Evolutionary conservation across 35 echinoderm and acorn worm genomes (phyloP).

Genomic region (Apostichopus japonicus): DNA sequence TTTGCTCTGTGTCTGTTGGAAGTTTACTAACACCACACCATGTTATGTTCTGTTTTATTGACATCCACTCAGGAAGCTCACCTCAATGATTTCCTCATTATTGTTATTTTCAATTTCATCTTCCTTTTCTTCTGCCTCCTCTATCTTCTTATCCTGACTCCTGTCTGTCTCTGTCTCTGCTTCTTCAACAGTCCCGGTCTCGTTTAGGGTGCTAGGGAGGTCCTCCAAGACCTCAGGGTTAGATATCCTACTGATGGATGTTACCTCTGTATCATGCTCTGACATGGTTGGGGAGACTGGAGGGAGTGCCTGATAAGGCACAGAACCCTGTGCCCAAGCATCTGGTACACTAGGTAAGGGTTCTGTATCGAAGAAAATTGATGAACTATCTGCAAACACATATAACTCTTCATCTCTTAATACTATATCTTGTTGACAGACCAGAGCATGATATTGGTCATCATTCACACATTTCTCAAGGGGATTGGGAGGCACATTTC

Average conservation of each 20-base stretch:
- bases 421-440: slow-evolving; percentile 81
- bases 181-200: slow-evolving; percentile 55
- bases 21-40: too few relatives aligned
- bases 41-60: too few relatives aligned
- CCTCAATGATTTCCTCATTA: slow-evolving; percentile 21
- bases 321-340: slow-evolving; percentile 98
- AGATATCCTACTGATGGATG: slow-evolving; percentile 74
- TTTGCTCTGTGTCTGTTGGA: too few relatives aligned
- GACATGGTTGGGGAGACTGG: slow-evolving; percentile 72
- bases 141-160: slow-evolving; percentile 46
- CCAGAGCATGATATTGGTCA: slow-evolving; percentile 21
- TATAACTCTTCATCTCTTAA: not conserved
- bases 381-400: slow-evolving; percentile 22
- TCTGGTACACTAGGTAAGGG: slow-evolving; percentile 81
- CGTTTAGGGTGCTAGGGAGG: slow-evolving; percentile 68
- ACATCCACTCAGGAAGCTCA: not conserved
- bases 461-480: too few relatives aligned
- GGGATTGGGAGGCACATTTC: too few relatives aligned
- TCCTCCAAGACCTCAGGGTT: slow-evolving; percentile 82
- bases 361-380: slow-evolving; percentile 58
- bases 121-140: slow-evolving; percentile 56
- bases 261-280: slow-evolving; percentile 94
- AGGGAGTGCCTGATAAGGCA: slow-evolving; percentile 75
- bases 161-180: slow-evolving; percentile 47
- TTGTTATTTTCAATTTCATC: slow-evolving; percentile 14